Evolutionary conservation across 2,888 invertebrate genomes (phyloP).

Genomic region (Sminthurinus aureus): DNA sequence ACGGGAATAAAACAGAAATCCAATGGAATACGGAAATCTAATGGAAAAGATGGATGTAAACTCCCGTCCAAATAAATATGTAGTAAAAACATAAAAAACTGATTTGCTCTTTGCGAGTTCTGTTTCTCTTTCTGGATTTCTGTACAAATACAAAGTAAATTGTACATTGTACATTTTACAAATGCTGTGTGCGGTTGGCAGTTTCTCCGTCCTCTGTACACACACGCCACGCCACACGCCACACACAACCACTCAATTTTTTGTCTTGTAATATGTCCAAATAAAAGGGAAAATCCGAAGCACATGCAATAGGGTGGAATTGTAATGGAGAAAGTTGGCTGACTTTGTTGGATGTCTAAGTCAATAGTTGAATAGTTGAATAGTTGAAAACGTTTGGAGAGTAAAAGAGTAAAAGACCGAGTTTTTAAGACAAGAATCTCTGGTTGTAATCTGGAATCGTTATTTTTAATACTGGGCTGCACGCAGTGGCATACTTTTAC

Average conservation of each 20-base stretch:
- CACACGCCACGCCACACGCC: too few species aligned
- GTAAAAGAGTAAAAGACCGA: too few species aligned
- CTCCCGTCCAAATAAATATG: constrained; percentile 9
- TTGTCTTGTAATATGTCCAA: too few species aligned
- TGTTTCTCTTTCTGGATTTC: neutral
- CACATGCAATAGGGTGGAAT: too few species aligned
- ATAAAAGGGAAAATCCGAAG: too few species aligned
- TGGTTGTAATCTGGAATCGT: constrained; percentile 25
- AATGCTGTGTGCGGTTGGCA: neutral
- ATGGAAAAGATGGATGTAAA: constrained; percentile 9
- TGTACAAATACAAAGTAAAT: neutral
- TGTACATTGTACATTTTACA: neutral
- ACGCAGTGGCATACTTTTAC: constrained; percentile 11
- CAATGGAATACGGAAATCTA: neutral
- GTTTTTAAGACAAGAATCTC: constrained; percentile 14
- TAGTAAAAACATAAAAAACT: neutral
- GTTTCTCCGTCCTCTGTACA: neutral
- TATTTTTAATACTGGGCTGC: constrained; percentile 20
- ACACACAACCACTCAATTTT: too few species aligned
- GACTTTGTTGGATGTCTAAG: too few species aligned
- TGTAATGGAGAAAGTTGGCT: too few species aligned
- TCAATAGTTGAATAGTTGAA: too few species aligned
- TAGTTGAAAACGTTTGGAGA: too few species aligned
- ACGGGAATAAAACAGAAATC: too few species aligned
- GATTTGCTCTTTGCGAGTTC: neutral